Percentiles rank a stretch among this genome's conserved stretches.
Evolutionary conservation across 2,113 vertebrate genomes (phyloP).

Genomic region (Bubo scandiacus): DNA sequence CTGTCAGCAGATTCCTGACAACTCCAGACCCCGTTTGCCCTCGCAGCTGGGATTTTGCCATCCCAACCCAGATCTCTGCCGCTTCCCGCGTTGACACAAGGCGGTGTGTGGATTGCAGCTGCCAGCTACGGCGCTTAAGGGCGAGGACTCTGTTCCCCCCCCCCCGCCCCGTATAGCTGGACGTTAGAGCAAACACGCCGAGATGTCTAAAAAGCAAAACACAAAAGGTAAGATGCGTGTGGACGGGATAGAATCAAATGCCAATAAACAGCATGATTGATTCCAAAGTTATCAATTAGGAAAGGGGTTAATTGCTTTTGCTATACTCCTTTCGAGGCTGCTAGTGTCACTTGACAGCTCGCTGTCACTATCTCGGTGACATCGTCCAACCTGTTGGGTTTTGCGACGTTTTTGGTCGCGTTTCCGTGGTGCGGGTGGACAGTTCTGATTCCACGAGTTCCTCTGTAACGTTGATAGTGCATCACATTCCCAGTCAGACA

Average conservation of each 20-base stretch:
- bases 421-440: neutral
- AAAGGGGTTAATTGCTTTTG: neutral
- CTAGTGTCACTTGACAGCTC: neutral
- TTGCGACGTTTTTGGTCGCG: neutral
- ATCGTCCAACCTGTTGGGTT: neutral
- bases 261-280: neutral
- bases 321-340: neutral
- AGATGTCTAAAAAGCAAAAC: conserved; percentile 76
- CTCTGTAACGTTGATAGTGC: fast-evolving
- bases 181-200: neutral
- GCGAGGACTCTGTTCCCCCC: neutral
- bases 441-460: neutral
- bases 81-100: neutral
- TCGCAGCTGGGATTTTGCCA: conserved; percentile 17
- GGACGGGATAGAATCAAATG: neutral
- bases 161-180: neutral
- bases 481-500: neutral
- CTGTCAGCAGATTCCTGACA: conserved; percentile 12
- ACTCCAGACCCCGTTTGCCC: neutral
- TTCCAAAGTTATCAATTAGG: neutral
- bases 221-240: conserved; percentile 68
- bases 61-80: neutral
- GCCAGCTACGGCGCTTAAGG: neutral
- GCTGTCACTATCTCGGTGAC: neutral
- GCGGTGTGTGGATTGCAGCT: neutral